Base-by-base conservation (phyloP, 2,888 invertebrate genomes). In the Exephanes ischioxanthus region DNA sequence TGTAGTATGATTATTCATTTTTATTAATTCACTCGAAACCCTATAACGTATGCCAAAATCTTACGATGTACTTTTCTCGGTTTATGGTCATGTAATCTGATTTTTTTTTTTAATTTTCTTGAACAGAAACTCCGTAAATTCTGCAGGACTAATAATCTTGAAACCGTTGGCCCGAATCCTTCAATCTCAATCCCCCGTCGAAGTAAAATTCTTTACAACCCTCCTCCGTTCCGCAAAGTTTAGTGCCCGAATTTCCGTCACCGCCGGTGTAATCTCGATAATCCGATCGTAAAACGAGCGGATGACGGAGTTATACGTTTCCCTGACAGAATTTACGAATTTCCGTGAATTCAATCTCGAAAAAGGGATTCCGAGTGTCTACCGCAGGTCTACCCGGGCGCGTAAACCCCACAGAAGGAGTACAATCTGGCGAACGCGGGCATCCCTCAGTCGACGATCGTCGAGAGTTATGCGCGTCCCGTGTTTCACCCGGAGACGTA, bases 381-480 rank as follows among this genome's bases (percentile, higher is more conserved):
- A 45, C 37, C 45, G 14, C 16, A 45, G 3, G 41, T 67, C 19
- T 19, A 4, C 19, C 16, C n/a, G 9, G 9, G 45, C 26, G 22
- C 16, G 61, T n/a, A 58, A 41, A 45, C 26, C 55, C 55, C 5
- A n/a, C 22, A 14, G 26, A 58, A 41, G 48, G 5, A n/a, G 73
- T 11, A 19, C 7, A 61, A 48, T 58, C 45, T 16, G 41, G 45
- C 19, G 61, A 2, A 22, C 22, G 30, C 73, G 61, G n/a, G 14
- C 14, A 9, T n/a, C 41, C 41, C 16, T n/a, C 26, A 9, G 51
- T 68, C 37, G 51, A 68, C 67, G 48, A 67, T 83, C 45, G 53
- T 70, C 68, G 37, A 79, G 79, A 73, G 72, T 83, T 83, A 73
- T 58, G 68, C 30, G 61, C n/a, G 33, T 63, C 37, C 11, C 73